Evolutionary conservation across 2,797 vertebrate species (phyloP).

Genomic region (Lagorchestes hirsutus): DNA sequence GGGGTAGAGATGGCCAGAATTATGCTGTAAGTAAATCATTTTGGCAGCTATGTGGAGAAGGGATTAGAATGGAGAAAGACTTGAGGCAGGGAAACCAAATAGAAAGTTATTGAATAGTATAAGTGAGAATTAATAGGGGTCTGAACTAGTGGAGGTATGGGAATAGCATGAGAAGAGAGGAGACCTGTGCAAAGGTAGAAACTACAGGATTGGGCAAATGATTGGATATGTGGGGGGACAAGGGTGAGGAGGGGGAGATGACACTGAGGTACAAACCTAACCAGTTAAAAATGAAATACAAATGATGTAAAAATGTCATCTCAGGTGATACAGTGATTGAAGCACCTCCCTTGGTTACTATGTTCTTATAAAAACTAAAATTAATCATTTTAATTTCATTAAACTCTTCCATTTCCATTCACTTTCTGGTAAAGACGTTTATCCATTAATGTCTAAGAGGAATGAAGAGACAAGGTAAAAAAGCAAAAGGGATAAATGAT

Average conservation of each 20-base stretch:
- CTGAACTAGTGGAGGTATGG: neutral
- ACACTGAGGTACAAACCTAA: neutral
- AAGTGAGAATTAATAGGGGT: neutral
- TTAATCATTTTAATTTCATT: slow-evolving; percentile 53
- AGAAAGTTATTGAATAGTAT: neutral
- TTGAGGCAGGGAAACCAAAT: neutral
- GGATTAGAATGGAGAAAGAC: neutral
- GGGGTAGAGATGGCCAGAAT: neutral
- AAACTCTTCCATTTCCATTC: slow-evolving; percentile 37
- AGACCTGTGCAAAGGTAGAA: neutral
- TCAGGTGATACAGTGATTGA: slow-evolving; percentile 33
- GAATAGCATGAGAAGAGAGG: neutral
- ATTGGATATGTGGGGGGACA: neutral
- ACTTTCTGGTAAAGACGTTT: slow-evolving; percentile 21
- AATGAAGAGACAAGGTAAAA: slow-evolving; percentile 43
- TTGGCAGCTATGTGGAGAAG: neutral
- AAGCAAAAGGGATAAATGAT: slow-evolving; percentile 36
- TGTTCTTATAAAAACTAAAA: slow-evolving; percentile 41
- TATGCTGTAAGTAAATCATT: neutral
- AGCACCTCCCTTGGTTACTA: slow-evolving; percentile 40
- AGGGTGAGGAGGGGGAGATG: neutral
- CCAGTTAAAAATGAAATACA: neutral
- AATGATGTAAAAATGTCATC: slow-evolving; percentile 17
- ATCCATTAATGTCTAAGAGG: slow-evolving; percentile 49
- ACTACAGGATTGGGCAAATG: neutral